Evolutionary conservation across 53 echinoderm and acorn worm genomes (phyloP).

Genomic region (Mesocentrotus franciscanus): DNA sequence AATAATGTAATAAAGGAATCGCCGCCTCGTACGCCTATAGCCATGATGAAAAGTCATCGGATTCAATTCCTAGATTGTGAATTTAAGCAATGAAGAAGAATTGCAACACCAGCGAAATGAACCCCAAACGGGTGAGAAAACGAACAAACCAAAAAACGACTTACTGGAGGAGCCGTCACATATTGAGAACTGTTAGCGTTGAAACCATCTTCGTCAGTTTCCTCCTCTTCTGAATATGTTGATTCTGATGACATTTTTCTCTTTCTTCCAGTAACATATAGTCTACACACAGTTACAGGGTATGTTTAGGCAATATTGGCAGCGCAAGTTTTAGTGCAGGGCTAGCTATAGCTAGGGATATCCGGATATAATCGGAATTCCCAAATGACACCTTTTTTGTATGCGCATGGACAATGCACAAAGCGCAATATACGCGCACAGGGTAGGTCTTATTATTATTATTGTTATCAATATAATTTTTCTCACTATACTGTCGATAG

Average conservation of each 20-base stretch:
- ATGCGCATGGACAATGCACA: too few species aligned
- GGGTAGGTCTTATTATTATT: too few species aligned
- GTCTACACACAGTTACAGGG: too few species aligned
- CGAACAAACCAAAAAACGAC: background rate
- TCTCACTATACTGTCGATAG: too few species aligned
- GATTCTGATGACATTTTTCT: background rate
- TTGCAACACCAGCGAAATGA: background rate
- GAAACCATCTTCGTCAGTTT: constrained; percentile 39
- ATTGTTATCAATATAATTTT: too few species aligned
- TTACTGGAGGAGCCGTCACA: constrained; percentile 58
- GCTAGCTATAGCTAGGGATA: too few species aligned
- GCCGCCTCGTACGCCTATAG: background rate
- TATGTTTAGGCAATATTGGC: background rate
- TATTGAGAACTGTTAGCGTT: constrained; percentile 42
- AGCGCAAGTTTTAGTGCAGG: background rate
- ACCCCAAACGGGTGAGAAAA: background rate
- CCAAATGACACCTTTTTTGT: too few species aligned
- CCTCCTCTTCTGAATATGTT: background rate
- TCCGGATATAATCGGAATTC: too few species aligned
- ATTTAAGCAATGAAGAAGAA: too few species aligned
- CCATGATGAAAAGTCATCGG: background rate
- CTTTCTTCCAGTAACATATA: background rate
- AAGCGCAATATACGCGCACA: too few species aligned
- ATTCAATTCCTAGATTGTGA: background rate
- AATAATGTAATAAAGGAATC: too few species aligned